These are phyloP conservation scores for Cheilosia variabilis DNA, from an alignment of 2,888 invertebrate genomes.

Conservation along the genomic window DNA sequence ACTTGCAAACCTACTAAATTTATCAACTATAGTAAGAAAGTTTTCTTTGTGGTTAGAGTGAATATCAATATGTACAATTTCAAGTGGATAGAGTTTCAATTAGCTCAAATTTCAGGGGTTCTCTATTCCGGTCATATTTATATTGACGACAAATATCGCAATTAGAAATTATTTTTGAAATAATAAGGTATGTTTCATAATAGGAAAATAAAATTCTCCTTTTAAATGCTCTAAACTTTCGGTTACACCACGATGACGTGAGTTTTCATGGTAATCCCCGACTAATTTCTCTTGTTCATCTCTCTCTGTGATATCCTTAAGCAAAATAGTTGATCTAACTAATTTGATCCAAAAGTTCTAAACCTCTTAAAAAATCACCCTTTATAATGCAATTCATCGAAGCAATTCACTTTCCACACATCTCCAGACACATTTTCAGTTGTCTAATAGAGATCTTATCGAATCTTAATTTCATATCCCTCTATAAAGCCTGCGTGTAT, in stretches of 20 bases:
- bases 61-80: constrained; percentile 66
- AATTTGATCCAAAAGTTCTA: constrained; percentile 5
- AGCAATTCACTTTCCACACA: too few species aligned
- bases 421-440: too few species aligned
- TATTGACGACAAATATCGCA: constrained; percentile 48
- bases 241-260: constrained; percentile 26
- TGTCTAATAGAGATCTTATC: too few species aligned
- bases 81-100: constrained; percentile 54
- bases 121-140: constrained; percentile 44
- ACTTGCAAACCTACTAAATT: constrained; percentile 69
- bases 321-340: constrained; percentile 19
- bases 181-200: constrained; percentile 48
- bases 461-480: too few species aligned
- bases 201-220: constrained; percentile 47
- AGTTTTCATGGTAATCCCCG: constrained; percentile 13
- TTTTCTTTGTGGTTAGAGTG: constrained; percentile 1
- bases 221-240: constrained; percentile 35
- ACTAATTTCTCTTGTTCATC: constrained; percentile 14
- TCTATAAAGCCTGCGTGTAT: too few species aligned
- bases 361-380: too few species aligned
- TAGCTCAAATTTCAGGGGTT: constrained; percentile 31
- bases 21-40: constrained; percentile 64
- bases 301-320: neutral
- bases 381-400: too few species aligned
- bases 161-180: constrained; percentile 20